Conservation (phyloP, 92 coral and sea anemone genomes). For the Paramuricea clavata region DNA sequence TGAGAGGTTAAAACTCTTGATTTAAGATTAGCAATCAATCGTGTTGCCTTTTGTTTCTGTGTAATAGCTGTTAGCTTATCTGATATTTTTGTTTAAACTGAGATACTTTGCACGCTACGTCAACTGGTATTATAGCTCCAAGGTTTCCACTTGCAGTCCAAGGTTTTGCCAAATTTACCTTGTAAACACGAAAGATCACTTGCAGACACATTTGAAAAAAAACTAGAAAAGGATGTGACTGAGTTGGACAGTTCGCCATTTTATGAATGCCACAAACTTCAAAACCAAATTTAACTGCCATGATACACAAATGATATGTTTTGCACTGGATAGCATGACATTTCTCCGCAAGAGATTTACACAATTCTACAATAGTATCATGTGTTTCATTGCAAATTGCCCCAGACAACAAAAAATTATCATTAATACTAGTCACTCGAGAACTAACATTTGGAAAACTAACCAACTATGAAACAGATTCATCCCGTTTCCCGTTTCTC, state of each 20-base stretch:
- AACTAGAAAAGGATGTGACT: slow-evolving; percentile 68
- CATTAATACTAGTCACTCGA: slow-evolving; percentile 49
- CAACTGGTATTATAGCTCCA: background rate
- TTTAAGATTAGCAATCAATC: background rate
- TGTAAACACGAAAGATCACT: slow-evolving; percentile 39
- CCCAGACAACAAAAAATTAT: slow-evolving; percentile 5
- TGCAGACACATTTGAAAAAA: slow-evolving; percentile 71
- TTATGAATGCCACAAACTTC: slow-evolving; percentile 69
- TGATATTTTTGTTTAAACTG: slow-evolving; percentile 31
- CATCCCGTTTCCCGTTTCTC: slow-evolving; percentile 76
- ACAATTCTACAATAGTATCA: background rate
- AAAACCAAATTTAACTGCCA: slow-evolving; percentile 63
- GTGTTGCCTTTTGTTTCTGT: slow-evolving; percentile 27
- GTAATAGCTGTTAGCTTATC: background rate
- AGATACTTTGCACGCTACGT: slow-evolving; percentile 27
- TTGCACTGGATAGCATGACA: slow-evolving; percentile 19
- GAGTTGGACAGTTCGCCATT: slow-evolving; percentile 76
- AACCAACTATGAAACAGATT: slow-evolving; percentile 64
- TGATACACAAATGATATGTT: slow-evolving; percentile 48
- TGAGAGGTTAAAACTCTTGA: slow-evolving; percentile 66
- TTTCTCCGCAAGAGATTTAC: background rate
- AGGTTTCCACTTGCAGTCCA: slow-evolving; percentile 59
- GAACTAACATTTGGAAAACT: slow-evolving; percentile 71
- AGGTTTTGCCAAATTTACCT: slow-evolving; percentile 54
- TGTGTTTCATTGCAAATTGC: slow-evolving; percentile 69